A percentile compares a stretch with the other conserved stretches of the same genome.
phyloP scores from a whole-genome alignment of 2,797 vertebrate genomes.

The Epinephelus malabaricus region DNA sequence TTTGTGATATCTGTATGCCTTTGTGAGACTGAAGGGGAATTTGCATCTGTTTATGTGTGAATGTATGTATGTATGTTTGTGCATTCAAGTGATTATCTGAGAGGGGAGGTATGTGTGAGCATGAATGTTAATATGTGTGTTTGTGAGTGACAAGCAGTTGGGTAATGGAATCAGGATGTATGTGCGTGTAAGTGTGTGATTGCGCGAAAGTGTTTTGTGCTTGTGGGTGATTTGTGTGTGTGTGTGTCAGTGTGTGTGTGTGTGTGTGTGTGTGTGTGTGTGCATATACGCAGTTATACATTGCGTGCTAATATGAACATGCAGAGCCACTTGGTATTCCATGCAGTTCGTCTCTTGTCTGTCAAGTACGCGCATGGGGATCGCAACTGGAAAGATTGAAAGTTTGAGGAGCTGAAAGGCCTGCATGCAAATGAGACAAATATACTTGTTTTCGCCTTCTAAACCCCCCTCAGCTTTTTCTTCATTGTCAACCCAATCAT shows the following conservation, averaged over 20 bases:
- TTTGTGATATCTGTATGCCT: constrained; percentile 64
- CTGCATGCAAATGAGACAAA: constrained; percentile 82
- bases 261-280: constrained; percentile 2
- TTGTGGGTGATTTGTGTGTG: constrained; percentile 23
- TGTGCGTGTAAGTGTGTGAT: constrained; percentile 51
- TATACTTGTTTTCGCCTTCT: constrained; percentile 58
- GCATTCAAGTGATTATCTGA: constrained; percentile 77
- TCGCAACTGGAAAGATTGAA: constrained; percentile 80
- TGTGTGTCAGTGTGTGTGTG: background rate
- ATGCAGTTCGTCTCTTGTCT: constrained; percentile 64
- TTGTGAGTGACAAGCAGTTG: constrained; percentile 74
- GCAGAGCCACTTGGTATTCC: constrained; percentile 79
- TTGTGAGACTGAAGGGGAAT: constrained; percentile 73
- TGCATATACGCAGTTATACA: constrained; percentile 42
- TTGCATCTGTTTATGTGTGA: constrained; percentile 78
- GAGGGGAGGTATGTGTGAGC: constrained; percentile 69
- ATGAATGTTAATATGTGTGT: constrained; percentile 78
- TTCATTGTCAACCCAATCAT: constrained; percentile 36
- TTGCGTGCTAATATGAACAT: constrained; percentile 73
- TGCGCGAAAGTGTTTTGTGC: constrained; percentile 38
- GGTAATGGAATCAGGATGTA: constrained; percentile 70
- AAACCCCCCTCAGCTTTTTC: constrained; percentile 36
- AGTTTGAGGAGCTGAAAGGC: constrained; percentile 79
- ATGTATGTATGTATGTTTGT: constrained; percentile 72
- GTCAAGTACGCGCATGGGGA: constrained; percentile 76